These are phyloP conservation scores for Plusia festucae DNA, from an alignment of 2,888 invertebrate species.

Conservation along the genomic window DNA sequence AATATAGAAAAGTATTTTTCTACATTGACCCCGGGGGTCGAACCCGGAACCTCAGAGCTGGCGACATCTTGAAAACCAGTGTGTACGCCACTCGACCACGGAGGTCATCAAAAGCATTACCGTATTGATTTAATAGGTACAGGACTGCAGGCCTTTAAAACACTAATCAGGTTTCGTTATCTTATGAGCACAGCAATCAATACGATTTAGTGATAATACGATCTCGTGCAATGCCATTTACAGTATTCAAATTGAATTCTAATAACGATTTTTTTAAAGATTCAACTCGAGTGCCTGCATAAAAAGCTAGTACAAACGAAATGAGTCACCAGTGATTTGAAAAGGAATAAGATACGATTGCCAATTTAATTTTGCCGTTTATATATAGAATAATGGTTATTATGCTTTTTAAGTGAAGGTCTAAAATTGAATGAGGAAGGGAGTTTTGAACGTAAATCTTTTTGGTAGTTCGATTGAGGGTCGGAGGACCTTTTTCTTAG, in stretches of 20 bases:
- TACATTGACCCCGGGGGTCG: too few species aligned
- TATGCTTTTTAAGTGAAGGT: constrained; percentile 58
- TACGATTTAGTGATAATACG: constrained; percentile 34
- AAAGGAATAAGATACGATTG: constrained; percentile 74
- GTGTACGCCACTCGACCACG: too few species aligned
- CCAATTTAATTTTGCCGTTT: constrained; percentile 55
- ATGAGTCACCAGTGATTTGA: constrained; percentile 84
- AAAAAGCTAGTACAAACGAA: constrained; percentile 74
- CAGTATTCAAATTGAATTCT: constrained; percentile 63
- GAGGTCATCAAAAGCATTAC: too few species aligned
- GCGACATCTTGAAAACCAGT: too few species aligned
- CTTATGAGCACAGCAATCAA: constrained; percentile 20
- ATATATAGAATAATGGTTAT: constrained; percentile 30
- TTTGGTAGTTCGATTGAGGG: constrained; percentile 70
- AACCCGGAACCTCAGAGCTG: too few species aligned
- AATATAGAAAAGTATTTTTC: too few species aligned
- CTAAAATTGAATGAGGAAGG: constrained; percentile 55
- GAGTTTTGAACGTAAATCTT: constrained; percentile 41
- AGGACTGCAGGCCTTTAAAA: neutral
- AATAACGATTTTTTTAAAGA: constrained; percentile 61
- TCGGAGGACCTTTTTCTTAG: constrained; percentile 81
- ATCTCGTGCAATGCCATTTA: constrained; percentile 53
- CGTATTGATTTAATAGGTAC: too few species aligned
- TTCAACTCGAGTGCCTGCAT: constrained; percentile 67
- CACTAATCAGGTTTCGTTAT: neutral